Base-by-base conservation (phyloP, 2,113 vertebrate genomes). In the Mustela lutreola region DNA sequence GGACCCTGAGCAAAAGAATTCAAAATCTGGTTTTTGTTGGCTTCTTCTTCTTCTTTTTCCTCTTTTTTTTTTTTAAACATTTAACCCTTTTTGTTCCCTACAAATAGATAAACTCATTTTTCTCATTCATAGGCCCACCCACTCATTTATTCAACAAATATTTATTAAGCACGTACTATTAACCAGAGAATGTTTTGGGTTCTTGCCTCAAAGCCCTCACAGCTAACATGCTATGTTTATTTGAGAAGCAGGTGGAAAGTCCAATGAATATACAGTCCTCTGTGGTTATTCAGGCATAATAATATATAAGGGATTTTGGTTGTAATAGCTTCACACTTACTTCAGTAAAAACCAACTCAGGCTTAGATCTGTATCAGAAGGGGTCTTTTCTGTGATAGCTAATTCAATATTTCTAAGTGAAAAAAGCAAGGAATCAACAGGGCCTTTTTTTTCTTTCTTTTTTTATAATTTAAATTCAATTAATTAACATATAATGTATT, bases 71-170 rank as follows among this genome's bases (percentile, higher is more conserved):
- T 63, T 15, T 95, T 63, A 71, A n/a, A 15, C 31, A 86, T 26
- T 48, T 88, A 91, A 81, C 8, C 33, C 11, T 71, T 71, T 65
- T 33, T 33, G 63, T 31, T 4, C 80, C 36, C 22, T 78, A 58
- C 26, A 60, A 28, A 60, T 53, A 80, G 31, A n/a, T 22, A 10
- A 60, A 83, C n/a, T 85, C 7, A 28, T 89, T 94, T 71, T 93
- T 67, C 42, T 98, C 39, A 70, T 62, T 78, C 33, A 45, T 31
- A 60, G 67, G 62, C 24, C 45, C 62, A 71, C 39, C 11, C 70
- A 56, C 42, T 95, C 15, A 76, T 78, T 96, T 87, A n/a, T 62
- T 39, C n/a, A 91, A 31, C 26, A 93, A 63, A 62, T 63, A 45
- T 33, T 80, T 89, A 76, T 21, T 42, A 11, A 39, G 42, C 1